Percentiles rank a stretch among this genome's conserved stretches.
Conservation (phyloP, 2,888 invertebrate genomes). For the Andrena camellia region DNA sequence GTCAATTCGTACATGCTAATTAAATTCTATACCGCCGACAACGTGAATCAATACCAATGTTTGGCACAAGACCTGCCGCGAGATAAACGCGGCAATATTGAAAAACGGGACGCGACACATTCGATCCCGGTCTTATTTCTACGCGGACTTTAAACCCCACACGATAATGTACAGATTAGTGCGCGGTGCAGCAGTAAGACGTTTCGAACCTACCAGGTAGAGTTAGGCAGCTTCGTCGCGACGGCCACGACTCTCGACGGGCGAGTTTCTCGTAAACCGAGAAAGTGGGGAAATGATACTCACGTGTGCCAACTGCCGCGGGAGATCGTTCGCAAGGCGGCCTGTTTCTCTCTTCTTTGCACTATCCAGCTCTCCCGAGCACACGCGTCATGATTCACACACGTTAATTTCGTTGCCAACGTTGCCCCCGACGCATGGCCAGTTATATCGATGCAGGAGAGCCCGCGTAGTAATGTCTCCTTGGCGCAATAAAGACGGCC, state of each 20-base stretch:
- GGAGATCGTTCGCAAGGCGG: neutral
- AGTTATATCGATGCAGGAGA: no score
- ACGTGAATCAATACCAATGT: neutral
- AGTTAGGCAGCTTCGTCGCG: neutral
- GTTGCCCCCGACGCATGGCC: no score
- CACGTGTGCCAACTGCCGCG: slow-evolving; percentile 32
- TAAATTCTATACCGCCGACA: neutral
- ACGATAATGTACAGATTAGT: slow-evolving; percentile 37
- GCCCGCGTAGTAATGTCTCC: no score
- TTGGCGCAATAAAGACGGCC: no score
- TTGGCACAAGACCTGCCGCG: neutral
- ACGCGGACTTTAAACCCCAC: slow-evolving; percentile 36
- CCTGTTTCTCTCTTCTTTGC: neutral
- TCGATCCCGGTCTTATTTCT: slow-evolving; percentile 16
- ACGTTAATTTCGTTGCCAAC: no score
- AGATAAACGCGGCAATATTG: neutral
- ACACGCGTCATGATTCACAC: slow-evolving; percentile 3
- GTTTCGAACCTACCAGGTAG: slow-evolving; percentile 22
- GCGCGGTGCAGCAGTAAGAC: slow-evolving; percentile 34
- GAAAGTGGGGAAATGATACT: neutral
- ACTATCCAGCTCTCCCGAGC: slow-evolving; percentile 6
- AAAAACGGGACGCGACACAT: neutral
- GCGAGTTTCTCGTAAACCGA: neutral
- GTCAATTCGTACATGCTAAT: neutral
- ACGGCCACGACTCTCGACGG: slow-evolving; percentile 47